Evolutionary conservation across 1,140 invertebrate species (phyloP), one percentile per base, ranked within the genome.

Genomic region (Neuroterus valhalla): DNA sequence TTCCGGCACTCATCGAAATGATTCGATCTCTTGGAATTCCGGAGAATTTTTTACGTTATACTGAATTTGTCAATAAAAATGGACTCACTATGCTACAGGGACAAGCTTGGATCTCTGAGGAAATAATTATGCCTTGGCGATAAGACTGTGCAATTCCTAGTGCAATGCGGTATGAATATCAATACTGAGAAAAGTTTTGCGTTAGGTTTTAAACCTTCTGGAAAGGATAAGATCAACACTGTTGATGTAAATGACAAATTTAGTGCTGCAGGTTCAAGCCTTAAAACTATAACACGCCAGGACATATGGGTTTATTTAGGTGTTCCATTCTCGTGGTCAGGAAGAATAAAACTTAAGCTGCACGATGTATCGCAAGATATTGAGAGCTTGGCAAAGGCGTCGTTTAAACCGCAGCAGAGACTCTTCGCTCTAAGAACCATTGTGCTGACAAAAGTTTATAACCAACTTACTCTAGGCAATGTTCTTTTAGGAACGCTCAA

Each of bases 301-400:
- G 81, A 84, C 43, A n/a, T n/a, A n/a, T n/a, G n/a, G 72, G 68
- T 26, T 86, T 84, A 80, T 78, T 78, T 48, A 86, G 86, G 66
- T 76, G 84, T 0, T 71, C 80, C 8, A 85, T 81, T 44, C 43
- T 6, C 5, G 5, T 62, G 52, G 68, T 2, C 50, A 66, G 5
- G 77, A 78, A 74, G 86, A 85, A 71, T 62, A 26, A 8, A 42
- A 14, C 1, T 15, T n/a, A n/a, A 38, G 23, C 3, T 1, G 4
- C 17, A n/a, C 21, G 10, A 12, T 5, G 12, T 44, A 44, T 5
- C 12, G 5, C 12, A 12, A 44, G 43, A 5, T 44, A 44, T 44
- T 44, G 43, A 44, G 43, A 44, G 12, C 12, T 44, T 44, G 43
- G 12, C 5, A 12, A 44, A 12, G 5, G 43, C 43, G 43, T 12